A percentile compares a stretch with the other conserved stretches of the same genome.
These are phyloP conservation scores for Entomobrya proxima DNA, from an alignment of 2,888 invertebrate genomes.

Conservation along the genomic window DNA sequence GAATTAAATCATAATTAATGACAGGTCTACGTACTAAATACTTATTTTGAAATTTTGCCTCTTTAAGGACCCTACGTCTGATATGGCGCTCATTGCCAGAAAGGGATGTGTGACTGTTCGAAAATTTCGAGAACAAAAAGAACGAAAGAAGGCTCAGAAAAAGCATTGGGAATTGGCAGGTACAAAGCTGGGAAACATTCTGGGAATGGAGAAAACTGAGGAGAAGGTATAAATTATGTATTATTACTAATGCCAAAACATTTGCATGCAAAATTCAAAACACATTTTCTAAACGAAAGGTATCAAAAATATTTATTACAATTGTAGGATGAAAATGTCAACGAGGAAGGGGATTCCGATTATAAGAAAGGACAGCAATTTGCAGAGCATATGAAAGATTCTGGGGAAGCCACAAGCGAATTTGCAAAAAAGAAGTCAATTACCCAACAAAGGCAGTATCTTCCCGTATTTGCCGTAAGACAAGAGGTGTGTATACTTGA, in stretches of 20 bases:
- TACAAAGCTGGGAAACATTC: slow-evolving; percentile 95
- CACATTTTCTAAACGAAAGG: too few relatives aligned
- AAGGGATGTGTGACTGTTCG: slow-evolving; percentile 95
- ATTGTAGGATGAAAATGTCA: slow-evolving; percentile 79
- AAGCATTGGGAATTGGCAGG: slow-evolving; percentile 99
- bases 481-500: slow-evolving; percentile 82
- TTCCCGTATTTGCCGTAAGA: slow-evolving; percentile 96
- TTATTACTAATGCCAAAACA: neutral
- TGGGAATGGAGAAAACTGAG: slow-evolving; percentile 91
- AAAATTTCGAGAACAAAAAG: slow-evolving; percentile 95
- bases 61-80: slow-evolving; percentile 91
- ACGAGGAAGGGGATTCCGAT: slow-evolving; percentile 86
- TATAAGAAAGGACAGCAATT: slow-evolving; percentile 97
- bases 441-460: slow-evolving; percentile 89
- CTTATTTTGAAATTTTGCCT: slow-evolving; percentile 8
- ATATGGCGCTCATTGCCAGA: slow-evolving; percentile 96
- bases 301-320: too few relatives aligned
- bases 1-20: neutral
- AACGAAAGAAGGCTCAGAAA: slow-evolving; percentile 96
- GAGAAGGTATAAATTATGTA: slow-evolving; percentile 79
- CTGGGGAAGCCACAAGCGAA: slow-evolving; percentile 84
- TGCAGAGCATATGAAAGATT: slow-evolving; percentile 92
- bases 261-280: neutral
- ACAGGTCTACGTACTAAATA: neutral
- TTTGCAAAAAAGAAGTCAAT: slow-evolving; percentile 92